Conservation (phyloP, 1,140 invertebrate genomes). For the Lutraria rhynchaena region DNA sequence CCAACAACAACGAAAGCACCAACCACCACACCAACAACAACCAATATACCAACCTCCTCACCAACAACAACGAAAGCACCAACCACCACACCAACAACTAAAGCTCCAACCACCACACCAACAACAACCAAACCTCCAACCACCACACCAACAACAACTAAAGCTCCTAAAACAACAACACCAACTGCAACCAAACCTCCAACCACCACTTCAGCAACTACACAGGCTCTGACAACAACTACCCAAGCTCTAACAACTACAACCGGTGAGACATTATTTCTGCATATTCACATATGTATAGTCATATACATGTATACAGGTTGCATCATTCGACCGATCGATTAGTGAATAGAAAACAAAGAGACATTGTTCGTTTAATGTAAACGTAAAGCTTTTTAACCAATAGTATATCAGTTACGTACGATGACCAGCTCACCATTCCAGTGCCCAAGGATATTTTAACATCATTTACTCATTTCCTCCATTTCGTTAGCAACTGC, state of each 20-base stretch:
- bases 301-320: too few relatives aligned
- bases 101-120: neutral
- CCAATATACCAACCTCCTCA: neutral
- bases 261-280: neutral
- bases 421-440: too few relatives aligned
- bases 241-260: neutral
- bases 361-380: too few relatives aligned
- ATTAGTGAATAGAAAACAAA: too few relatives aligned
- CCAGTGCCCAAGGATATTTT: too few relatives aligned
- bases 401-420: too few relatives aligned
- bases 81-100: neutral
- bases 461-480: too few relatives aligned
- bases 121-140: neutral
- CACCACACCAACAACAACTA: neutral
- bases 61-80: neutral
- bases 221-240: neutral
- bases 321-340: too few relatives aligned
- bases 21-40: constrained; percentile 11
- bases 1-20: neutral
- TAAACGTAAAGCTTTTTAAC: too few relatives aligned
- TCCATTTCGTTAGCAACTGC: too few relatives aligned
- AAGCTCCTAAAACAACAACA: neutral
- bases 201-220: neutral
- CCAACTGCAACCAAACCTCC: neutral
- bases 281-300: too few relatives aligned